Conservation (phyloP, 2,113 vertebrate species). For the Gallinago undulata region DNA sequence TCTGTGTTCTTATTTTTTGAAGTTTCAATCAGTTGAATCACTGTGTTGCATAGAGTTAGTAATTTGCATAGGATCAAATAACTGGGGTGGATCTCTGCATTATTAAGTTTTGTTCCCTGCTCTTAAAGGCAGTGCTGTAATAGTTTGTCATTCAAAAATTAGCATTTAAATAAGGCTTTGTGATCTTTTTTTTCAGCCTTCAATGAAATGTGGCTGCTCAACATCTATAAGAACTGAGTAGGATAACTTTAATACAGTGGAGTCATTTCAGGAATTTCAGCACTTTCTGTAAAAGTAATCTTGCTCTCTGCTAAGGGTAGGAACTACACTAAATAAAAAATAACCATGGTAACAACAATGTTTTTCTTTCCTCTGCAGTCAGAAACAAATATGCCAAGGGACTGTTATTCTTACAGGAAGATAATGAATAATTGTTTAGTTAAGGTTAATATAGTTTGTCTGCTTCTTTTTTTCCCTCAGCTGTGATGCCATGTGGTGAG, state of each 20-base stretch:
- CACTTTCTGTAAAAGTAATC: not conserved
- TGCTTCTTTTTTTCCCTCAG: rapidly evolving
- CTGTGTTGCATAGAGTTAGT: not conserved
- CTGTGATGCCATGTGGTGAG: not conserved
- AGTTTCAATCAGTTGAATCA: not conserved
- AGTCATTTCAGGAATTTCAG: not conserved
- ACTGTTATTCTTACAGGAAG: not conserved
- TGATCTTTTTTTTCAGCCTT: not conserved
- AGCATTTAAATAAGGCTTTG: not conserved
- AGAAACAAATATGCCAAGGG: not conserved
- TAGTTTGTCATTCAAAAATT: not conserved
- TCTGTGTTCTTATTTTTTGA: not conserved
- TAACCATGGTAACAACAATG: not conserved
- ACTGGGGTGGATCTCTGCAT: not conserved
- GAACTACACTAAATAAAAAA: not conserved
- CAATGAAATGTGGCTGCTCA: not conserved
- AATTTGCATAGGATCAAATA: not conserved
- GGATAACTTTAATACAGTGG: not conserved
- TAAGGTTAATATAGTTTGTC: not conserved
- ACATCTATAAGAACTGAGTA: not conserved
- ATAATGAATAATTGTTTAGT: conserved; percentile 2
- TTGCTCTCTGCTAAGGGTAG: not conserved
- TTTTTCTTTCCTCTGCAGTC: not conserved
- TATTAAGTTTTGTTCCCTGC: not conserved
- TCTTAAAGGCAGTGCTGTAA: not conserved